Conservation (phyloP, 2,888 invertebrate genomes). For the Gortyna flavago region DNA sequence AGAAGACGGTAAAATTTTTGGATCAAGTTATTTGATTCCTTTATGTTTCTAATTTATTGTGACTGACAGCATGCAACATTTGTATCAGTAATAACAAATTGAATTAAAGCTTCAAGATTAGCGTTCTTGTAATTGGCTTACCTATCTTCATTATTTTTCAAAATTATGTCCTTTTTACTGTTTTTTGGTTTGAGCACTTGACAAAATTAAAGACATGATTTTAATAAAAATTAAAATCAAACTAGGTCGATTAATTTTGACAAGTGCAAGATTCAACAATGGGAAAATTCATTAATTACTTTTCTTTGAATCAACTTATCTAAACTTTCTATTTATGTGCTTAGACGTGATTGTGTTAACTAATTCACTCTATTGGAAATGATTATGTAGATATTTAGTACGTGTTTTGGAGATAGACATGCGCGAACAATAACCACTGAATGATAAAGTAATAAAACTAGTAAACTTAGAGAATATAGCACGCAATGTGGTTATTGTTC, state of each 20-base stretch:
- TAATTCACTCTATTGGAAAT: conserved; percentile 79
- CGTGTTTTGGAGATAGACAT: conserved; percentile 77
- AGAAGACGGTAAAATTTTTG: conserved; percentile 89
- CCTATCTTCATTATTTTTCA: conserved; percentile 78
- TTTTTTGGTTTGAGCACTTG: conserved; percentile 69
- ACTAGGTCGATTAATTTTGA: conserved; percentile 69
- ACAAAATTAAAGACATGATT: conserved; percentile 67
- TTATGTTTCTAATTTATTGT: conserved; percentile 84
- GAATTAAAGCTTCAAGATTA: conserved; percentile 81
- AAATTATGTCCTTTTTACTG: conserved; percentile 77
- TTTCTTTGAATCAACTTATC: conserved; percentile 62
- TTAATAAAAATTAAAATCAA: conserved; percentile 9
- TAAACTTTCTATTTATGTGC: conserved; percentile 77
- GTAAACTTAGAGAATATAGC: conserved; percentile 21
- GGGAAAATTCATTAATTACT: conserved; percentile 63
- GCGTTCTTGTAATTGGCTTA: conserved; percentile 86
- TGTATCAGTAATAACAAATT: conserved; percentile 80
- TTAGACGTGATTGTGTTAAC: conserved; percentile 89
- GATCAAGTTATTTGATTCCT: conserved; percentile 76
- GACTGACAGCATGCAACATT: conserved; percentile 88
- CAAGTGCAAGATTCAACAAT: conserved; percentile 66
- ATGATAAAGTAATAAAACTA: conserved; percentile 7
- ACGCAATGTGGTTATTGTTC: conserved; percentile 73
- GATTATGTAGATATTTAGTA: conserved; percentile 86
- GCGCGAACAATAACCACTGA: conserved; percentile 74